Percentiles rank a stretch among this genome's conserved stretches.
Evolutionary conservation across 2,797 vertebrate species (phyloP).

Genomic region (Periparus ater): DNA sequence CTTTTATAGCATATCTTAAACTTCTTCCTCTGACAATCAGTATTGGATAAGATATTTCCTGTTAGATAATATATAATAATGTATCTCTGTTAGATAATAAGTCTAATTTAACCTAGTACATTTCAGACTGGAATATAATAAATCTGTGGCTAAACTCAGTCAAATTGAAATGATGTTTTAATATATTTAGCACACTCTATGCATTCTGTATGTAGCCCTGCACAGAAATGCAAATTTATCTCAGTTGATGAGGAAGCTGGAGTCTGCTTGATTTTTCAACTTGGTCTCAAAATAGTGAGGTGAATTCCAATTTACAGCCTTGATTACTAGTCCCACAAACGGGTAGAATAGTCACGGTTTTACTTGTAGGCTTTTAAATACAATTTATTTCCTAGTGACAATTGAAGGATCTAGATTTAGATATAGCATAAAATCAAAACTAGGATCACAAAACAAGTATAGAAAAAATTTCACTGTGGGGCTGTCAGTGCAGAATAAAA

Average conservation of each 20-base stretch:
- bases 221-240: neutral
- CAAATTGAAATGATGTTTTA: neutral
- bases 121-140: neutral
- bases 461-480: neutral
- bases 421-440: neutral
- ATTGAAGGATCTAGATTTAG: neutral
- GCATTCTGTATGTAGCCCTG: neutral
- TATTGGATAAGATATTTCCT: neutral
- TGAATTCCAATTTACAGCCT: neutral
- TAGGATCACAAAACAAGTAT: neutral
- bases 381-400: neutral
- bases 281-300: neutral
- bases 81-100: neutral
- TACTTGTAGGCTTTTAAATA: neutral
- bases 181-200: neutral
- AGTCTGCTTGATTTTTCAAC: neutral
- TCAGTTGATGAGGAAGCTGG: neutral
- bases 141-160: neutral
- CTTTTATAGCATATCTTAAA: neutral
- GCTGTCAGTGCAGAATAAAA: neutral
- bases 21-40: neutral
- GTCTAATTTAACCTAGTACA: neutral
- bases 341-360: neutral
- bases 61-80: neutral
- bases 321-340: neutral